Percentiles rank a stretch among this genome's conserved stretches.
Conservation (phyloP, 2,888 invertebrate species). For the Xanthorhoe designata region DNA sequence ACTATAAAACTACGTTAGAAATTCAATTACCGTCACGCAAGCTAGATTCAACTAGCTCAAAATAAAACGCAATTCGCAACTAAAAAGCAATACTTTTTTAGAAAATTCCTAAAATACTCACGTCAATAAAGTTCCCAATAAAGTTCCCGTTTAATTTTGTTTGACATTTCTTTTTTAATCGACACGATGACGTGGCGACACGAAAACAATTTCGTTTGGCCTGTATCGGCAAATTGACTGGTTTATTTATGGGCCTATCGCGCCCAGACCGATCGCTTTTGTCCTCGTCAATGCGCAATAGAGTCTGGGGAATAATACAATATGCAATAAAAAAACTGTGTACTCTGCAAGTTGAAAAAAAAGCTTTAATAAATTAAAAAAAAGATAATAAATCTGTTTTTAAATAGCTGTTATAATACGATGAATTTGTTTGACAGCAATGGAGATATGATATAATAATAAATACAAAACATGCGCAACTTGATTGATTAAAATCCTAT, state of each 20-base stretch:
- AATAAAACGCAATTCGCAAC: not conserved
- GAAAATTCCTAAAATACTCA: constrained; percentile 2
- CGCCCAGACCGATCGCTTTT: constrained; percentile 45
- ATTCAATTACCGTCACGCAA: too few relatives aligned
- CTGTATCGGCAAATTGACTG: constrained; percentile 67
- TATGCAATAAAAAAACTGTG: constrained; percentile 1
- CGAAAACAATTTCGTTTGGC: constrained; percentile 61
- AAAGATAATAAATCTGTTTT: too few relatives aligned
- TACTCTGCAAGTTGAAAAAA: not conserved
- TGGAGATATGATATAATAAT: too few relatives aligned
- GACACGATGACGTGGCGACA: constrained; percentile 63
- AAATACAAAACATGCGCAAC: too few relatives aligned
- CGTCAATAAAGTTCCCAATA: constrained; percentile 22
- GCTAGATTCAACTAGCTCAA: not conserved
- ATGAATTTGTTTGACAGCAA: too few relatives aligned
- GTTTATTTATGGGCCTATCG: constrained; percentile 62
- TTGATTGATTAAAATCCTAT: too few relatives aligned
- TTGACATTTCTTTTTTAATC: constrained; percentile 59
- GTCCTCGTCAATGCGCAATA: constrained; percentile 38
- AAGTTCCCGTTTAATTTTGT: constrained; percentile 34
- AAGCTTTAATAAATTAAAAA: not conserved
- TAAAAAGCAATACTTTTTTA: not conserved
- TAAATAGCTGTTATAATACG: too few relatives aligned
- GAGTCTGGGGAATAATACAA: not conserved
- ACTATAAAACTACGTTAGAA: not conserved